Evolutionary conservation across 2,797 vertebrate genomes (phyloP), one percentile per base, ranked within the genome.

Genomic region (Malurus leucopterus): DNA sequence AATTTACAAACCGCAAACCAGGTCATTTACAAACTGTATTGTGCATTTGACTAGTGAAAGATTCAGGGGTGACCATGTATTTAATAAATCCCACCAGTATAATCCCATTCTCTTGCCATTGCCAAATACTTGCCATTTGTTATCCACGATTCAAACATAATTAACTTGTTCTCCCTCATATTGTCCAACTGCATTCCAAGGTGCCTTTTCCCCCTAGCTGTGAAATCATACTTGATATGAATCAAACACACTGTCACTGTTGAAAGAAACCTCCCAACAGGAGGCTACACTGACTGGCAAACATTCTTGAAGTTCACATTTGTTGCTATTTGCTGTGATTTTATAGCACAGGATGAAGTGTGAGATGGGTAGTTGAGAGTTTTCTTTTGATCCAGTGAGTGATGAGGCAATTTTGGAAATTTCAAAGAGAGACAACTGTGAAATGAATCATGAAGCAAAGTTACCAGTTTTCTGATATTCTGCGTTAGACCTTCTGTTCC

Each of bases 1-100:
- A 84, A 91, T 81, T 94, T 93, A 86, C 71, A 85, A 62, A 47
- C 9, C 0, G 0, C 26, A 46, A 68, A 68, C 6, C 34, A 58
- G 61, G 73, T 79, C 64, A 90, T 84, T 93, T 92, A 88, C 65
- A 94, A 89, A 76, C 78, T 18, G 1, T 47, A 84, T 44, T 86
- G 75, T 67, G 75, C 81, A 59, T 71, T 85, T 93, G 55, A 75
- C 59, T 89, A 63, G 30, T 80, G 74, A 78, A 90, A 85, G 84
- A 81, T 15, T 82, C 82, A 63, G 43, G 50, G 44, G 51, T 63
- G 80, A 84, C 44, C 32, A 15, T 20, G 57, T 81, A 61, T 70
- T 90, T 67, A 86, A 53, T 22, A 53, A 36, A 70, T 18, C 47
- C 26, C 53, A 88, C 32, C 8, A 22, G 34, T 27, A 70, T 55